Conservation (phyloP, 2,113 vertebrate species). For the Pelecanus crispus region DNA sequence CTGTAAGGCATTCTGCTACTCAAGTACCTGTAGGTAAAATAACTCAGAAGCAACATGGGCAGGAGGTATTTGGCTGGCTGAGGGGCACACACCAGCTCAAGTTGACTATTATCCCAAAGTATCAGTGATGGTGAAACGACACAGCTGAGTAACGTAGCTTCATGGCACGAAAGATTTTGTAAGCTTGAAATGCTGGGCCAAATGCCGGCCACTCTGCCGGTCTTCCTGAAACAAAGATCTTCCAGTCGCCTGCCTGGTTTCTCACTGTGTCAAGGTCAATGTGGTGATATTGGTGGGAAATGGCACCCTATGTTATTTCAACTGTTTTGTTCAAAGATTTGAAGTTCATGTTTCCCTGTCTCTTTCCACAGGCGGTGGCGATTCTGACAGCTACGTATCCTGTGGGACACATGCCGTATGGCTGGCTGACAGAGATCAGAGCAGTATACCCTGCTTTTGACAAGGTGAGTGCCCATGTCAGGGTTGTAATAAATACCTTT, state of each 20-base stretch:
- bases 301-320: background rate
- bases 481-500: background rate
- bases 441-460: constrained; percentile 97
- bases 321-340: background rate
- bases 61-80: background rate
- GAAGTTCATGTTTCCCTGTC: background rate
- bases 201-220: background rate
- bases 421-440: constrained; percentile 95
- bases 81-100: background rate
- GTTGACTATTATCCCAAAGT: background rate
- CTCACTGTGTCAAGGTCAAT: background rate
- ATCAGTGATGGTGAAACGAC: background rate
- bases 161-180: background rate
- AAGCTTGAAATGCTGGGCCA: background rate
- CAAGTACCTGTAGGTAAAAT: background rate
- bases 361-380: constrained; percentile 85
- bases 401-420: constrained; percentile 98
- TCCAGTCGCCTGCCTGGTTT: background rate
- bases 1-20: background rate
- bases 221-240: background rate
- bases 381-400: constrained; percentile 97
- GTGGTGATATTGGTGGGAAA: background rate
- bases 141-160: background rate
- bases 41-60: background rate
- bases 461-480: constrained; percentile 77